Base-by-base conservation (phyloP, 2,113 vertebrate species). In the Dryoscopus gambensis region DNA sequence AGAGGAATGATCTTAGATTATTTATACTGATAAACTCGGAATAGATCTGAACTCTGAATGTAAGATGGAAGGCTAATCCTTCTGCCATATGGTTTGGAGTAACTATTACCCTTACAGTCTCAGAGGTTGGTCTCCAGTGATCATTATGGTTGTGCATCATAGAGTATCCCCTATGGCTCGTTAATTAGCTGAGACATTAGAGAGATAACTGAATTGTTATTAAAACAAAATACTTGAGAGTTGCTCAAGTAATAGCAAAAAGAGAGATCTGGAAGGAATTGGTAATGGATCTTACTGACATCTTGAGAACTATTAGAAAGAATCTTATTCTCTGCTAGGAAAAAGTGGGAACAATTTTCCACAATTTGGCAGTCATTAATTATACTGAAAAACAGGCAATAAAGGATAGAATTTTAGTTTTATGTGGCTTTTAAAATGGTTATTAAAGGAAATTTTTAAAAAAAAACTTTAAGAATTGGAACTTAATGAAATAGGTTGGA, bases 131-230 rank as follows among this genome's bases (percentile, higher is more conserved):
- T 94, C 84, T 81, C 50, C 75, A 84, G 47, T 49, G 52, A 68
- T 76, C 80, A 4, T 74, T 87, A 59, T 18, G 17, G 33, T 13
- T 87, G 27, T 89, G 52, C 49, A 70, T 46, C 68, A 47, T 19
- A 42, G 40, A 40, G 30, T 78, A 16, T 95, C 18, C 76, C 50
- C 13, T 74, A 11, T 55, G 71, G 24, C 50, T 68, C 82, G 53
- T 95, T 91, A 87, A 94, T 95, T 95, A 96, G 19, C 18, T 77
- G 40, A 75, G 55, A 91, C 28, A 16, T 46, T 85, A 47, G 33
- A 64, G 47, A 95, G 25, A 96, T 44, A 71, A 82, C 10, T 84
- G 56, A 92, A 83, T 12, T 53, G 46, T 84, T 96, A 89, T 57
- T 95, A 55, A 80, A 89, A 79, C 8, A 55, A 75, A 95, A 60